Evolutionary conservation across 2,888 invertebrate genomes (phyloP), one percentile per base, ranked within the genome.

Genomic region (Tinea semifulvella): DNA sequence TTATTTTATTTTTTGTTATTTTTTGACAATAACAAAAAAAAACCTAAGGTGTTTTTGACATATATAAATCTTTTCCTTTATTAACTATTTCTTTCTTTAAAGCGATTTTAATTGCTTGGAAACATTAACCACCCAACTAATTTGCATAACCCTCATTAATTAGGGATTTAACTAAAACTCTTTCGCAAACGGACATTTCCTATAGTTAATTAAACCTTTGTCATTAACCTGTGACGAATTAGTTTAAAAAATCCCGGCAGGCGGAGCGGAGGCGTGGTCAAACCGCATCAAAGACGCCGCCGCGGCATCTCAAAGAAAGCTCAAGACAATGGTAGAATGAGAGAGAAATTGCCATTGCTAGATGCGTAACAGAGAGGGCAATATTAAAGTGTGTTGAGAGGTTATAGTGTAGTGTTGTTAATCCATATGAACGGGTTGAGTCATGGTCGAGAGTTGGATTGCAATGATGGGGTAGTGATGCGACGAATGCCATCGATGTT

Each of bases 161-260:
- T 31, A 31, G 13, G 6, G 31, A 31, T 31, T 31, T 14, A 31
- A 36, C 36, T 18, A 36, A 36, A 31, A 28, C 43, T 18, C 56
- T 59, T 61, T 59, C 55, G 56, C 58, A 57, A 59, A 64, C 59
- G 51, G 53, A 55, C 61, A 53, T 63, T 68, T 69, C 64, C 56
- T 64, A 31, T 22, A 22, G 55, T 60, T 72, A 76, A 79, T 77
- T 79, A 77, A 76, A 65, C 57, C 68, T 68, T 71, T 75, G 74
- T 77, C 75, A 72, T 76, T 76, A 75, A 53, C 58, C 60, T 68
- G 72, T 76, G 75, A 77, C 76, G 74, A 75, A 77, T 76, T 71
- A 70, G 67, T 61, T 62, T 57, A 54, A 58, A 57, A 61, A 59
- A 50, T 53, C 19, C 16, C 43, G 19, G 60, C 60, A 51, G 59